Evolutionary conservation across 53 echinoderm and acorn worm genomes (phyloP), one percentile per base, ranked within the genome.

Genomic region (Patiria pectinifera): DNA sequence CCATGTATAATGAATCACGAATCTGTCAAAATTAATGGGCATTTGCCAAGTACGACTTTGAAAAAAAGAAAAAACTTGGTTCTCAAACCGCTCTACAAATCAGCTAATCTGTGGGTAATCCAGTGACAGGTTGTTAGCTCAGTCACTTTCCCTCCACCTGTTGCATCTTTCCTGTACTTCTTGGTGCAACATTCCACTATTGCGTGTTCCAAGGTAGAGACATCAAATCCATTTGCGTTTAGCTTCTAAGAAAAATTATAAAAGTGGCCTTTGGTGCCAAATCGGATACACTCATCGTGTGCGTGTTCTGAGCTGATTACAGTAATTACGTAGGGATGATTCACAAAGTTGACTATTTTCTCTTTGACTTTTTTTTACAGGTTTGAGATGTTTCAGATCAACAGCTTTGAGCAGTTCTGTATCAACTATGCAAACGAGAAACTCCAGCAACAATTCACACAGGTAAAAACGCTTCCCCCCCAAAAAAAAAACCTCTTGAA

Each of bases 391-490:
- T 99, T 99, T 94, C 95, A 95, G 49, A 92, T 97, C 59, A 99
- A 99, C 93, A 99, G 99, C 83, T 99, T 99, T 94, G 99, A 99
- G 83, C 99, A 99, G 97, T 99, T 99, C 91, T 99, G 99, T 85
- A 99, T 99, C 95, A 99, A 99, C 92, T 99, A 99, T 97, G 99
- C 99, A 86, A 99, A 99, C 89, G 99, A 99, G 93, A 99, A 99
- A 80, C 85, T 99, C 70, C 99, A 99, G 53, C 99, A 99, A 62
- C 99, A 99, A 63, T 99, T 99, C 74, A 99, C 99, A 79, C 99
- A 97, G 95, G 98, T 97, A 91, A 91, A 78, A 44, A 16, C 22
- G 66, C 15, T 35, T 35, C 35, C 35, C 35, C 35, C 35, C 35
- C 35, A 35, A 12, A 12, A 60, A 60, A 12, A 60, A 60, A 60